Evolutionary conservation across 2,113 vertebrate species (phyloP).

Genomic region (Cromileptes altivelis): DNA sequence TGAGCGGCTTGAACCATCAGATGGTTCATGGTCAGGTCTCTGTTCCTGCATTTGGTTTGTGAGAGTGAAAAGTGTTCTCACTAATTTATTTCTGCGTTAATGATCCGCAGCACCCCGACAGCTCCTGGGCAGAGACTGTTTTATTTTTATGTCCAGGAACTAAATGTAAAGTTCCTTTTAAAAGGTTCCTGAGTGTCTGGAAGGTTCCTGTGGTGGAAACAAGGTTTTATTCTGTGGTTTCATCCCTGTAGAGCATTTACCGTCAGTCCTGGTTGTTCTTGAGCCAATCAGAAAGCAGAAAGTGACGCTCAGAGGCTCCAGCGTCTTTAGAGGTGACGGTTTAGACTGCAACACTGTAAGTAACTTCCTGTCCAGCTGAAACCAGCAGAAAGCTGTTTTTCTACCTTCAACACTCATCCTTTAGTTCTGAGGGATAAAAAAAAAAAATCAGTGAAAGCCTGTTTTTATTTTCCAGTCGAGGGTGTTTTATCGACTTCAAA

Average conservation of each 20-base stretch:
- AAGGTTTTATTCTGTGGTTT: background rate
- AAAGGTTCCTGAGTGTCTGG: background rate
- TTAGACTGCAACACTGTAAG: constrained; percentile 29
- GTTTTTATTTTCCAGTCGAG: constrained; percentile 71
- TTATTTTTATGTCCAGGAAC: no score
- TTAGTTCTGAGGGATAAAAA: constrained; percentile 28
- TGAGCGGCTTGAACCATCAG: no score
- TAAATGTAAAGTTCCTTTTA: no score
- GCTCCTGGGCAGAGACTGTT: no score
- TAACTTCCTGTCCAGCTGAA: constrained; percentile 9
- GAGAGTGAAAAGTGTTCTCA: no score
- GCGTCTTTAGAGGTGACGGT: background rate
- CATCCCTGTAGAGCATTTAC: background rate
- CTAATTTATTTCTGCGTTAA: no score
- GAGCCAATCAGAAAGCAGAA: constrained; percentile 27
- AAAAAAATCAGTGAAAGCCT: constrained; percentile 6
- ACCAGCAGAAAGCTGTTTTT: constrained; percentile 28
- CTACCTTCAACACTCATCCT: background rate
- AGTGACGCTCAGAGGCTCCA: background rate
- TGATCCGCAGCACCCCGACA: no score
- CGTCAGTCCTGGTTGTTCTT: background rate
- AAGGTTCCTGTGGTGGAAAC: background rate
- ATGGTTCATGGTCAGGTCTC: no score
- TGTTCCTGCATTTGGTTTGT: no score
- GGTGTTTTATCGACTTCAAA: constrained; percentile 75